Evolutionary conservation across 1,140 invertebrate genomes (phyloP), one percentile per base, ranked within the genome.

Genomic region (Acromyrmex echinatior): DNA sequence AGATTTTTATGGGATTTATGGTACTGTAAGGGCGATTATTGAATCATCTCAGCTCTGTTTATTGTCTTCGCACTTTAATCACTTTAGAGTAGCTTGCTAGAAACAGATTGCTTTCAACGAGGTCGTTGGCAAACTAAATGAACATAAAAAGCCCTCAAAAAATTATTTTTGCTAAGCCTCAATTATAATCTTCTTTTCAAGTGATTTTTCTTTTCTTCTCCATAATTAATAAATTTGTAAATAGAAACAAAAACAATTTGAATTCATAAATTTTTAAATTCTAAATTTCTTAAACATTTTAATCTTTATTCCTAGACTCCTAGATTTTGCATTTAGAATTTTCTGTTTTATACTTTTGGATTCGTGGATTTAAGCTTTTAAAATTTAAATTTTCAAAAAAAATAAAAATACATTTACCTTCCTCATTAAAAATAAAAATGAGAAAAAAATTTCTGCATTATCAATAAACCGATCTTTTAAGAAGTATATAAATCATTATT

Each of bases 21-120:
- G 6, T 51, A 60, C 31, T 45, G n/a, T 73, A 58, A 3, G 0
- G 21, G 16, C 35, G 53, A 16, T 49, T 35, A 45, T 66, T 79
- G 16, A 1, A 60, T 82, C 68, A 21, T 82, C 68, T 82, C 3
- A 45, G 14, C 39, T 82, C 80, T 58, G 68, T 82, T 73, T 82
- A 82, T 82, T 82, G 16, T 49, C 68, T 73, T 82, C 18, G 68
- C 31, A 53, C 79, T 82, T 82, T 62, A 82, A 82, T 74, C 68
- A 21, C 21, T 74, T 45, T 39, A 62, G 62, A 79, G 28, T 3
- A 35, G 39, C 51, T 80, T 39, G 65, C 78, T 71, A 73, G 35
- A 71, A 60, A 35, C 78, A 25, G 53, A 82, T 81, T 51, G 25
- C 35, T 71, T 81, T 25, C 51, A 70, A 68, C 28, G 49, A 4